Percentiles rank a stretch among this genome's conserved stretches.
phyloP scores from a whole-genome alignment of 2,797 vertebrate genomes.

The Tenualosa thibaudeaui region DNA sequence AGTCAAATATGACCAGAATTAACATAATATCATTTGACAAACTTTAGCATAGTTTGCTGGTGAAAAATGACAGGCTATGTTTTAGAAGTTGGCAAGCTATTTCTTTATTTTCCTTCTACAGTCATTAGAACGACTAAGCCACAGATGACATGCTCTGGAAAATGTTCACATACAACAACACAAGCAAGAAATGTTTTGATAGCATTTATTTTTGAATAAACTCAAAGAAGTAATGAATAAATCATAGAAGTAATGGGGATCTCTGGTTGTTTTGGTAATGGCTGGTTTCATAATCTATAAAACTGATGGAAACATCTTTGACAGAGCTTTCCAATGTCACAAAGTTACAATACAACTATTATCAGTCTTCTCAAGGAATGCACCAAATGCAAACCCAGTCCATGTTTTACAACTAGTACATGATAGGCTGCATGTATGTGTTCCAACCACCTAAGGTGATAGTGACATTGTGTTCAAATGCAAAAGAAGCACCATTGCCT shows the following conservation, averaged over 20 bases:
- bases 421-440: not conserved
- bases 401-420: too few relatives aligned
- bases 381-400: not conserved
- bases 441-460: not conserved
- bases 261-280: not conserved
- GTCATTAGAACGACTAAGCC: too few relatives aligned
- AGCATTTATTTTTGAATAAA: too few relatives aligned
- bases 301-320: not conserved
- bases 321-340: not conserved
- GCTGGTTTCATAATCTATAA: not conserved
- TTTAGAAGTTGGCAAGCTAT: not conserved
- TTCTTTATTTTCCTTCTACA: too few relatives aligned
- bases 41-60: not conserved
- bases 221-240: too few relatives aligned
- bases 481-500: not conserved
- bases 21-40: not conserved
- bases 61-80: not conserved
- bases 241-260: not conserved
- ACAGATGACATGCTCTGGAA: too few relatives aligned
- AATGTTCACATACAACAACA: not conserved
- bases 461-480: not conserved
- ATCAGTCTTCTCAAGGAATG: not conserved
- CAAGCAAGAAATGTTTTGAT: too few relatives aligned
- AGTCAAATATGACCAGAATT: not conserved
- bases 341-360: not conserved